Conservation (phyloP, 2,888 invertebrate species). For the Agonopterix arenella region DNA sequence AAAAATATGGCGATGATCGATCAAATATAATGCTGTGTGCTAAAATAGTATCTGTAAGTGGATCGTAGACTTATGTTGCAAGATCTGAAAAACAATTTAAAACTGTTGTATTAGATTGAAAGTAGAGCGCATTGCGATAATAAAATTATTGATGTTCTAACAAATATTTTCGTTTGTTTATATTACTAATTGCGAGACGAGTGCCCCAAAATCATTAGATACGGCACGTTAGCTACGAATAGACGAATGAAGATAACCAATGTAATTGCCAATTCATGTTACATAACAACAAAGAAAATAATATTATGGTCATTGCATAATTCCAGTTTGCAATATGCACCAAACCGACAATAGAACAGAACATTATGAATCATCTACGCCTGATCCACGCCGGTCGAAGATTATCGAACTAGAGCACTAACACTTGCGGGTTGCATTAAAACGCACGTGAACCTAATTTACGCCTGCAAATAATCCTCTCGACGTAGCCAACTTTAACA, state of each 20-base stretch:
- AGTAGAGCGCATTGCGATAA: conserved; percentile 3
- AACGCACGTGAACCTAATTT: conserved; percentile 75
- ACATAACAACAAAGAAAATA: conserved; percentile 31
- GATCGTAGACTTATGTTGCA: conserved; percentile 49
- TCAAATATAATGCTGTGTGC: conserved; percentile 68
- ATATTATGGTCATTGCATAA: conserved; percentile 55
- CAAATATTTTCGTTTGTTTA: not conserved
- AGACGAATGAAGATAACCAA: conserved; percentile 1
- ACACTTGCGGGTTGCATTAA: conserved; percentile 70
- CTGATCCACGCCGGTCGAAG: conserved; percentile 67
- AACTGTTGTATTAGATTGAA: conserved; percentile 6
- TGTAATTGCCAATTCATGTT: conserved; percentile 13
- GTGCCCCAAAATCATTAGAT: not conserved
- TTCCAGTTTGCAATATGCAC: conserved; percentile 50
- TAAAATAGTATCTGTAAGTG: conserved; percentile 67
- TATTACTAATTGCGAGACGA: not conserved
- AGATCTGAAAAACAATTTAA: conserved; percentile 21
- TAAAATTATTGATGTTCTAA: not conserved
- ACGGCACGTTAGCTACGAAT: not conserved
- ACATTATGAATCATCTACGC: conserved; percentile 68
- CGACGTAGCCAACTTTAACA: conserved; percentile 55
- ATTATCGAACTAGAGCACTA: conserved; percentile 74
- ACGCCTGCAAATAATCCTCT: conserved; percentile 57
- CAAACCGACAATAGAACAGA: conserved; percentile 67
- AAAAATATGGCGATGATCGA: conserved; percentile 75